Evolutionary conservation across 2,113 vertebrate genomes (phyloP).

Genomic region (Ophthalmolycus amberensis): DNA sequence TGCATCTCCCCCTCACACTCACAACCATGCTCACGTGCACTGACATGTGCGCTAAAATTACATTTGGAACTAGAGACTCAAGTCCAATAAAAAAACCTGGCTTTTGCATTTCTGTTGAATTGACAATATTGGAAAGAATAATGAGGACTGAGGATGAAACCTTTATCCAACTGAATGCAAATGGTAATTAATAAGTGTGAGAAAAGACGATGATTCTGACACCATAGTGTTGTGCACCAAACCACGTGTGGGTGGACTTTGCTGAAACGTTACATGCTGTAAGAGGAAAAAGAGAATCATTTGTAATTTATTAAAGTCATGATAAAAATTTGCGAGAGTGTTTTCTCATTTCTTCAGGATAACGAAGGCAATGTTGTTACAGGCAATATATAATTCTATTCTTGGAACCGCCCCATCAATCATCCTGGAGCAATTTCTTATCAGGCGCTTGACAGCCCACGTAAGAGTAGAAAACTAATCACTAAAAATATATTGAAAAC

Average conservation of each 20-base stretch:
- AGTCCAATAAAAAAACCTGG: neutral
- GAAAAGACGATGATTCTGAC: neutral
- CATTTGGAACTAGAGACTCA: neutral
- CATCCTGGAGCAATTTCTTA: neutral
- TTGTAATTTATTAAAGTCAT: too few species aligned
- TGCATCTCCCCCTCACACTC: neutral
- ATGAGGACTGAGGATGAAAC: neutral
- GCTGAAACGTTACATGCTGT: neutral
- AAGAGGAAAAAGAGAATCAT: neutral
- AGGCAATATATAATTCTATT: neutral
- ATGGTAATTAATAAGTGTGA: neutral
- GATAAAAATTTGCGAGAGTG: neutral
- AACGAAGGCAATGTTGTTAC: neutral
- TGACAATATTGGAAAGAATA: neutral
- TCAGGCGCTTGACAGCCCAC: neutral
- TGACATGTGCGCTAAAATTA: neutral
- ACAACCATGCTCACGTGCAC: neutral
- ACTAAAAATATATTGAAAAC: neutral
- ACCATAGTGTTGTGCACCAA: neutral
- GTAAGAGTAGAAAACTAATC: neutral
- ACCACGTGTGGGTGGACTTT: neutral
- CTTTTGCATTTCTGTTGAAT: neutral
- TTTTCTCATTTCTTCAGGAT: neutral
- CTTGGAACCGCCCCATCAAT: slow-evolving; percentile 15
- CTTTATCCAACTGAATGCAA: neutral